phyloP scores from a whole-genome alignment of 2,888 invertebrate genomes.

The Hirtodrosophila histrioides region DNA sequence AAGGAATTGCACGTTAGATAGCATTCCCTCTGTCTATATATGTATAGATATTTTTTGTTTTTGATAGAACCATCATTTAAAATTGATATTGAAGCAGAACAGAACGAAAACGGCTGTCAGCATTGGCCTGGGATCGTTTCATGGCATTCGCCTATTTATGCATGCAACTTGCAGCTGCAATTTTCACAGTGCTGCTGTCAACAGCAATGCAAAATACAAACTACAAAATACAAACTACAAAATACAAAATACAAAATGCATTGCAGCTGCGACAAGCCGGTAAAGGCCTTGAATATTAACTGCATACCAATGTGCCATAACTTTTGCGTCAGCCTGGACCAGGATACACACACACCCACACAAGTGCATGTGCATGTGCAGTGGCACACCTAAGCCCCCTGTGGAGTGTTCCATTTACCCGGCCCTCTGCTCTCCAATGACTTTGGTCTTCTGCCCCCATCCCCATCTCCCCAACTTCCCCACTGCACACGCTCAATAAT shows the following conservation, averaged over 20 bases:
- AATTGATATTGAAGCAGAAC: constrained; percentile 23
- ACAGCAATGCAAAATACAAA: constrained; percentile 24
- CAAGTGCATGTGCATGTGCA: constrained; percentile 1
- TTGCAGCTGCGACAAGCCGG: constrained; percentile 32
- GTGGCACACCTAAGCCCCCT: constrained; percentile 28
- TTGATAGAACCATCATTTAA: constrained; percentile 18
- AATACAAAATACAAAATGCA: constrained; percentile 36
- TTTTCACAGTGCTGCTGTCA: constrained; percentile 36
- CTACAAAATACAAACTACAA: background rate
- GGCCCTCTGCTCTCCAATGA: background rate
- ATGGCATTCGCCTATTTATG: constrained; percentile 54
- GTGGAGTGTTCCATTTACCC: constrained; percentile 28
- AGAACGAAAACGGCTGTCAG: constrained; percentile 8
- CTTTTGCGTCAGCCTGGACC: constrained; percentile 39
- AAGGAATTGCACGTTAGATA: constrained; percentile 20
- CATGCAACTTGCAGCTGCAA: constrained; percentile 57
- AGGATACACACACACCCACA: background rate
- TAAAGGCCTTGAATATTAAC: constrained; percentile 63
- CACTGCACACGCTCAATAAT: constrained; percentile 57
- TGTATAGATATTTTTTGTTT: background rate
- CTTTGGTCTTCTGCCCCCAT: background rate
- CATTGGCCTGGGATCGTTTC: constrained; percentile 10
- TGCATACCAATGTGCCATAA: constrained; percentile 61
- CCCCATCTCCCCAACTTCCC: constrained; percentile 2
- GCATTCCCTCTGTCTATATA: background rate